phyloP scores from a whole-genome alignment of 1,140 invertebrate genomes.

The Gonioctena quinquepunctata region DNA sequence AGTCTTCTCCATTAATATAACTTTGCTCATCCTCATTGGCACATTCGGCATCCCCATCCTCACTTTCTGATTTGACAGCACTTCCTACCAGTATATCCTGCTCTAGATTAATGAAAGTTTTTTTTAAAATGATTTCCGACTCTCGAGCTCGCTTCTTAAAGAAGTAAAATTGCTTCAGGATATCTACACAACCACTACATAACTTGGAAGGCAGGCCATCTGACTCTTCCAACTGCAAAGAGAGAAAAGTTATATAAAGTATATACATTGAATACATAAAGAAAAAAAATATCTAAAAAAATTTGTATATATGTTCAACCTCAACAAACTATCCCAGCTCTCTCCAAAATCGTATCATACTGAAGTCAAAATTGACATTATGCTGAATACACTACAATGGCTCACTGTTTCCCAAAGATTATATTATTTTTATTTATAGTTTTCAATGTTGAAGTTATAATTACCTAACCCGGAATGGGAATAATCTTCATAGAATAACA shows the following conservation, averaged over 20 bases:
- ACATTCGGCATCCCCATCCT: background rate
- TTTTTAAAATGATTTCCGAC: background rate
- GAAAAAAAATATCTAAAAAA: background rate
- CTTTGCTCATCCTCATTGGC: background rate
- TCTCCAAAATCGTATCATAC: background rate
- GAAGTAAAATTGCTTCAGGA: conserved; percentile 3
- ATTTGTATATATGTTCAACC: background rate
- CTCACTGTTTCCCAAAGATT: too few relatives aligned
- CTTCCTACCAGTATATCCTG: background rate
- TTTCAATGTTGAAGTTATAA: too few relatives aligned
- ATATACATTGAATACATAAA: background rate
- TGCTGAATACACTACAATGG: too few relatives aligned
- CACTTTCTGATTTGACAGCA: background rate
- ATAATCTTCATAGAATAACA: too few relatives aligned
- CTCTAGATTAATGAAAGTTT: background rate
- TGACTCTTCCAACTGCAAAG: background rate
- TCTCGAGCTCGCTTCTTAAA: conserved; percentile 5
- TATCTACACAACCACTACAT: conserved; percentile 1
- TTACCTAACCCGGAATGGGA: too few relatives aligned
- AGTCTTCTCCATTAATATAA: background rate
- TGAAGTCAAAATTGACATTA: too few relatives aligned
- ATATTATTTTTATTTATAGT: too few relatives aligned
- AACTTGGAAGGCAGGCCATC: conserved; percentile 3
- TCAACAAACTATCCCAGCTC: background rate
- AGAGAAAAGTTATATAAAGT: too few relatives aligned